phyloP scores from a whole-genome alignment of 2,113 vertebrate species.

The Oryzias curvinotus region DNA sequence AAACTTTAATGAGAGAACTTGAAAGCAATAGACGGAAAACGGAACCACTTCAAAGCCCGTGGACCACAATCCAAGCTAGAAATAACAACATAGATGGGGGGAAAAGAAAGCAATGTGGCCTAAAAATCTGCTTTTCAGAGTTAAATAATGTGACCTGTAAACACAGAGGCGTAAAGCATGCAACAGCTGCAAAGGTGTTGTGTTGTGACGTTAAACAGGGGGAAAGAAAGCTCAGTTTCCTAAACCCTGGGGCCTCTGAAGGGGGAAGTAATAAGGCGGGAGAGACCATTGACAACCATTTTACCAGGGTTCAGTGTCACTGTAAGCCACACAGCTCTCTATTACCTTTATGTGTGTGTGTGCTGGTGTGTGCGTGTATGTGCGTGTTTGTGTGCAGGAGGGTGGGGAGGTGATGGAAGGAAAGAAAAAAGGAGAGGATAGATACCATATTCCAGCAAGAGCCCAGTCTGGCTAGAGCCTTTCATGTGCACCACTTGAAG shows the following conservation, averaged over 20 bases:
- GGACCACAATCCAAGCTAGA: constrained; percentile 14
- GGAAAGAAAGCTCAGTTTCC: constrained; percentile 80
- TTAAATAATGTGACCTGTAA: constrained; percentile 57
- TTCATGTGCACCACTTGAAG: constrained; percentile 75
- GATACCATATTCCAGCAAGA: constrained; percentile 62
- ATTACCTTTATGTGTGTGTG: constrained; percentile 55
- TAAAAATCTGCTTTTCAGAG: constrained; percentile 41
- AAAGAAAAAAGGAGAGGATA: constrained; percentile 43
- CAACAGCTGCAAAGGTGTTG: constrained; percentile 89
- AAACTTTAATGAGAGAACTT: constrained; percentile 60
- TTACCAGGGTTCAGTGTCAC: constrained; percentile 56
- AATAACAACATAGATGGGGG: not conserved
- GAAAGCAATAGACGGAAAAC: constrained; percentile 16
- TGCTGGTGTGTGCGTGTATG: not conserved
- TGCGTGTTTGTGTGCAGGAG: constrained; percentile 18
- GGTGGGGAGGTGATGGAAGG: constrained; percentile 31
- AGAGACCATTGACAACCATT: constrained; percentile 59
- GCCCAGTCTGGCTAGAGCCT: constrained; percentile 56
- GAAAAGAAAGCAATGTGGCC: constrained; percentile 4
- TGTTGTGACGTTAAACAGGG: constrained; percentile 73
- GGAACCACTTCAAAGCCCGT: not conserved
- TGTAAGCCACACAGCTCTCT: constrained; percentile 39
- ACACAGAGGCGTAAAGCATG: constrained; percentile 73
- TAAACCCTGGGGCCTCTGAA: constrained; percentile 76
- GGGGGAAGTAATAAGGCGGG: constrained; percentile 38